A percentile compares a stretch with the other conserved stretches of the same genome.
Conservation (phyloP, 2,888 invertebrate species). For the Synergus umbraculus region DNA sequence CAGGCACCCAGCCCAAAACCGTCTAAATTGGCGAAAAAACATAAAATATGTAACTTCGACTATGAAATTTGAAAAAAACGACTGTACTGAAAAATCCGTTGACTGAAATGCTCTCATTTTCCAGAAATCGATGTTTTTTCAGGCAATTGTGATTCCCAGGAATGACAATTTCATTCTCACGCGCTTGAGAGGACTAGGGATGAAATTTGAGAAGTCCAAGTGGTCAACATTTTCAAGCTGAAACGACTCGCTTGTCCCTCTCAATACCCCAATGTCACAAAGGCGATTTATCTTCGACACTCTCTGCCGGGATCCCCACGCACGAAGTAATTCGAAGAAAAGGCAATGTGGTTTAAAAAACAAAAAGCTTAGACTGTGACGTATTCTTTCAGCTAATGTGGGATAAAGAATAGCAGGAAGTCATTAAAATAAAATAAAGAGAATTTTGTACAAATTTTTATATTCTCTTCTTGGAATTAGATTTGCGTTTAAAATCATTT, state of each 20-base stretch:
- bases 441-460: background rate
- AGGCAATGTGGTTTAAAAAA: conserved; percentile 19
- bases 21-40: too few relatives aligned
- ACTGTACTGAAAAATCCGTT: background rate
- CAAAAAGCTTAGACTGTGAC: background rate
- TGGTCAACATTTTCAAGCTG: conserved; percentile 28
- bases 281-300: conserved; percentile 47
- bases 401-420: background rate
- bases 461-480: background rate
- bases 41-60: too few relatives aligned
- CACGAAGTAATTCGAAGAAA: conserved; percentile 14
- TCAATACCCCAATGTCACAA: conserved; percentile 49
- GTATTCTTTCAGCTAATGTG: background rate
- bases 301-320: conserved; percentile 37
- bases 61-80: too few relatives aligned
- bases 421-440: background rate
- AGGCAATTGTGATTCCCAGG: conserved; percentile 40
- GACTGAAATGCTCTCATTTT: conserved; percentile 2
- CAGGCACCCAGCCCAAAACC: too few relatives aligned
- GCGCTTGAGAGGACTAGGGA: background rate
- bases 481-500: background rate
- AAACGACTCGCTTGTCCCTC: conserved; percentile 31
- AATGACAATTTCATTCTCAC: conserved; percentile 38
- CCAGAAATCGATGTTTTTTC: conserved; percentile 22
- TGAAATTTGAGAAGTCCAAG: conserved; percentile 24